These are phyloP conservation scores for Pelodiscus sinensis DNA, from an alignment of 2,113 vertebrate genomes.

Conservation along the genomic window DNA sequence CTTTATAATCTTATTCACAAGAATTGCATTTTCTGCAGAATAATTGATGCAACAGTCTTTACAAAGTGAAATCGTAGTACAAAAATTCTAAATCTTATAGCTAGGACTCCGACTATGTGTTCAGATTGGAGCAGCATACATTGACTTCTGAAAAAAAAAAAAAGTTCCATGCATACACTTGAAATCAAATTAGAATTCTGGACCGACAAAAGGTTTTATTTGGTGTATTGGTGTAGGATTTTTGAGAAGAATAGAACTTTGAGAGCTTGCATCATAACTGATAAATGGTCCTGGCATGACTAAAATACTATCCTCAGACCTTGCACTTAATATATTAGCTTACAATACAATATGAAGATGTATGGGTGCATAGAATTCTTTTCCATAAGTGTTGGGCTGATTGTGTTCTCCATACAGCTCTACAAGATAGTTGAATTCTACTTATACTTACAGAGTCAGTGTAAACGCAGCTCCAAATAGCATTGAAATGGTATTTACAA, in stretches of 20 bases:
- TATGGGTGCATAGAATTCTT: neutral
- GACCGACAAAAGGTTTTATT: neutral
- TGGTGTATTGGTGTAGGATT: neutral
- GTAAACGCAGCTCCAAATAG: constrained; percentile 1
- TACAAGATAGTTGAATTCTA: constrained; percentile 10
- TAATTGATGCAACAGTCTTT: neutral
- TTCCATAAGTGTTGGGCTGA: constrained; percentile 3
- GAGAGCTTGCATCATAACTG: constrained; percentile 13
- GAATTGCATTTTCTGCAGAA: neutral
- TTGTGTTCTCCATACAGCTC: neutral
- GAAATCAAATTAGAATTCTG: constrained; percentile 9
- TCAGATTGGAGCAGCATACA: neutral
- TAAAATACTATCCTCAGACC: neutral
- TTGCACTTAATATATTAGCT: constrained; percentile 6
- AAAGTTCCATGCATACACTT: constrained; percentile 34
- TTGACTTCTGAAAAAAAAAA: constrained; percentile 37
- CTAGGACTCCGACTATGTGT: neutral
- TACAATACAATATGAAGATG: neutral
- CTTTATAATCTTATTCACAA: neutral
- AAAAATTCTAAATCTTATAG: neutral
- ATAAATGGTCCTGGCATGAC: neutral
- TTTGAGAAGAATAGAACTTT: neutral
- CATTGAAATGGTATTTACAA: neutral
- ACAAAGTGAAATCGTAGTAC: neutral
- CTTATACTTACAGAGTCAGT: neutral